These are phyloP conservation scores for Vidua macroura DNA, from an alignment of 2,113 vertebrate genomes.

Conservation along the genomic window DNA sequence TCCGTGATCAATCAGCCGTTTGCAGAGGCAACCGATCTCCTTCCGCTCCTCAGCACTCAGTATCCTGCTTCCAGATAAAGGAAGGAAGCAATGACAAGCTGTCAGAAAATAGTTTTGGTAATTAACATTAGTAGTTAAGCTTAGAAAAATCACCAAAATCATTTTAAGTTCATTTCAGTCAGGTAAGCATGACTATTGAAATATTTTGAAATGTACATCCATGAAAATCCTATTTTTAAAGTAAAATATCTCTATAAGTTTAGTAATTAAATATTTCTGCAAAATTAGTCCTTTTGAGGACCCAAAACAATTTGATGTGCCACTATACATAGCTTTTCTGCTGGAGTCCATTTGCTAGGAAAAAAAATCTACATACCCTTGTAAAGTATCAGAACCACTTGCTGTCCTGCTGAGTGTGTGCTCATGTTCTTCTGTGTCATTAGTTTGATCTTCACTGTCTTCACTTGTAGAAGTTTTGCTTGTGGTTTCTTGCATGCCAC, in stretches of 20 bases:
- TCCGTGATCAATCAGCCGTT: conserved; percentile 87
- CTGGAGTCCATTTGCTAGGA: not conserved
- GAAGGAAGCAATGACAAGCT: not conserved
- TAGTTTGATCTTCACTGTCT: not conserved
- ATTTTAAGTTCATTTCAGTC: not conserved
- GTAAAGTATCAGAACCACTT: conserved; percentile 31
- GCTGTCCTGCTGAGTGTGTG: conserved; percentile 30
- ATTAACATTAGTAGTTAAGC: not conserved
- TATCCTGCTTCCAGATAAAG: conserved; percentile 65
- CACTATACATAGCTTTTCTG: not conserved
- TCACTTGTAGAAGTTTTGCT: not conserved
- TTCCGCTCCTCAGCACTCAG: conserved; percentile 81
- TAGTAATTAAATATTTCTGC: not conserved
- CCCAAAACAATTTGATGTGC: not conserved
- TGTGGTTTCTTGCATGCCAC: conserved; percentile 76
- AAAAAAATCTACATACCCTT: conserved; percentile 68
- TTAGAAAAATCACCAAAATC: not conserved
- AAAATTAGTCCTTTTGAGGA: not conserved
- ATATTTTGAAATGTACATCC: not conserved
- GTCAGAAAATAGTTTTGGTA: not conserved
- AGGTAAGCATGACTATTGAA: not conserved
- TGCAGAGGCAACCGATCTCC: conserved; percentile 85
- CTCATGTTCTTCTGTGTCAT: conserved; percentile 72
- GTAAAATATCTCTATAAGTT: not conserved
- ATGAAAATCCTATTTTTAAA: not conserved